Evolutionary conservation across 2,797 vertebrate species (phyloP), one percentile per base, ranked within the genome.

Genomic region (Neosilurus hyrtlii): DNA sequence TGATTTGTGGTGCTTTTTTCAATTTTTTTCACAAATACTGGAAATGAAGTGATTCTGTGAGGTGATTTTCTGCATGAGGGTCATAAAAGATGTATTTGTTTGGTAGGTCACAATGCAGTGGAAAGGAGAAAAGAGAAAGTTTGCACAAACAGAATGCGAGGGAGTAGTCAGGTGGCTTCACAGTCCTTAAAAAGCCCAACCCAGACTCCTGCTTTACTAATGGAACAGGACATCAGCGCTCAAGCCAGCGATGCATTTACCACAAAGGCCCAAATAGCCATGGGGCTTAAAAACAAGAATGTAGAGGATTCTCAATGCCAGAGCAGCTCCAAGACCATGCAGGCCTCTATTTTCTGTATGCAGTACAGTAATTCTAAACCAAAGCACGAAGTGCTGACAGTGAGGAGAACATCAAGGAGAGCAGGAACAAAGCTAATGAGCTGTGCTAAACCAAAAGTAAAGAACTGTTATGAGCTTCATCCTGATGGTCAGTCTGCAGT

Each of bases 331-430:
- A 75, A 79, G 61, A 56, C 18, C 73, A 67, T 24, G n/a, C 75
- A 77, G 77, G 18, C 35, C 57, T 26, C 49, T 49, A 26, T 75
- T 37, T 77, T 66, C 61, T 61, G 66, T 43, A 76, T 81, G 65
- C 78, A 79, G 79, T 70, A 43, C 15, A 16, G 30, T 63, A 24
- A 20, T 72, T 14, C 49, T 30, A 57, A 35, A 85, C 63, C 79
- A 49, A 77, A 70, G 12, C 7, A 9, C 52, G 12, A 78, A 75
- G 9, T 20, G 10, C 30, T 74, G 57, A 62, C 72, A 3, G 54
- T 75, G 20, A 71, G 76, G n/a, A 8, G 80, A 83, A 51, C 70
- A 79, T 72, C 51, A 57, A 26, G 43, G n/a, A 71, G 78, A 70
- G 49, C 51, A 65, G 18, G 6, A 79, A 43, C 20, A n/a, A 78